phyloP scores from a whole-genome alignment of 53 echinoderm and acorn worm genomes.

The Crossaster papposus region DNA sequence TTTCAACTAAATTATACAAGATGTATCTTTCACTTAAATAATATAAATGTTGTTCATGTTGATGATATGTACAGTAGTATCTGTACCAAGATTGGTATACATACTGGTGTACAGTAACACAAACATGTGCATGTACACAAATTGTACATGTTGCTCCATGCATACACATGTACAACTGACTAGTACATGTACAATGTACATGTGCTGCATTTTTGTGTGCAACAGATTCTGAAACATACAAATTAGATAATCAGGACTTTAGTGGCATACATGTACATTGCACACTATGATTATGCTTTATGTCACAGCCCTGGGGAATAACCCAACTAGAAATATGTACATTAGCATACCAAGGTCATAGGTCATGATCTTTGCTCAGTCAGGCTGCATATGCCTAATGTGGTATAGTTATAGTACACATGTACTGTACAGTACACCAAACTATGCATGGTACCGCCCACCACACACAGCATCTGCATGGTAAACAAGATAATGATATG shows the following conservation, averaged over 20 bases:
- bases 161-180: no score
- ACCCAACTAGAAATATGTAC: slow-evolving; percentile 40
- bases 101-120: no score
- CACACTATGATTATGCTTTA: neutral
- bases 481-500: slow-evolving; percentile 59
- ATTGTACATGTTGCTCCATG: no score
- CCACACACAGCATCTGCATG: neutral
- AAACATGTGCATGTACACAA: no score
- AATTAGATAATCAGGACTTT: neutral
- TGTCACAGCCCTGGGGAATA: slow-evolving; percentile 33
- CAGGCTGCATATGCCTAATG: slow-evolving; percentile 24
- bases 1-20: no score
- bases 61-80: no score
- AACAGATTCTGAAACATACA: neutral
- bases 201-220: neutral
- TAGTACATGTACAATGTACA: neutral
- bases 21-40: no score
- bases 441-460: neutral
- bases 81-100: no score
- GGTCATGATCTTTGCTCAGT: slow-evolving; percentile 51
- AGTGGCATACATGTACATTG: neutral
- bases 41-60: no score
- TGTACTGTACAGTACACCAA: neutral
- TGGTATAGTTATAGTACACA: no score
- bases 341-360: slow-evolving; percentile 49